Evolutionary conservation across 2,888 invertebrate species (phyloP).

Genomic region (Macaria notata): DNA sequence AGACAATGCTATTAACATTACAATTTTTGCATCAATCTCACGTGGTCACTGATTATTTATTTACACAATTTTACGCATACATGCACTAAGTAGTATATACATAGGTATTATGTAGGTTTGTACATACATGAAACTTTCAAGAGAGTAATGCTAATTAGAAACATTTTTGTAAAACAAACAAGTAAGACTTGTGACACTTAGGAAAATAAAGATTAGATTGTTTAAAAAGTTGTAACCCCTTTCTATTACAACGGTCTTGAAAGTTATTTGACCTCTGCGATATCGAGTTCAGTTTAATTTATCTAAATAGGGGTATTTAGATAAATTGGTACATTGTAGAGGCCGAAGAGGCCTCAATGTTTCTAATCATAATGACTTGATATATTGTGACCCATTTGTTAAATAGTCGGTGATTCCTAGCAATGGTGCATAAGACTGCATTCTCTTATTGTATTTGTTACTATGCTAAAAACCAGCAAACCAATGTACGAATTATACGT

Average conservation of each 20-base stretch:
- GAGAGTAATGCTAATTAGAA: too few species aligned
- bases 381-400: constrained; percentile 13
- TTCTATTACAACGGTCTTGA: neutral
- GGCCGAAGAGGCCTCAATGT: constrained; percentile 6
- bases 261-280: neutral
- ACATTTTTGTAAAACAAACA: too few species aligned
- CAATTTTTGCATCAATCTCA: too few species aligned
- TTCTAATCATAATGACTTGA: constrained; percentile 10
- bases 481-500: neutral
- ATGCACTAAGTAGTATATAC: too few species aligned
- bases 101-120: too few species aligned
- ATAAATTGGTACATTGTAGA: constrained; percentile 16
- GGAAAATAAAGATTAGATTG: neutral
- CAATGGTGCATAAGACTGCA: neutral
- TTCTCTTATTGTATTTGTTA: neutral
- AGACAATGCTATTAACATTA: too few species aligned
- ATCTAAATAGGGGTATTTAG: constrained; percentile 14
- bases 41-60: too few species aligned
- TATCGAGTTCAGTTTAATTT: constrained; percentile 1
- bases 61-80: too few species aligned
- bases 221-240: neutral
- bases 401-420: neutral
- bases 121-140: too few species aligned
- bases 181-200: too few species aligned
- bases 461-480: neutral